Base-by-base conservation (phyloP, 2,888 invertebrate species). In the Phaonia tiefii region DNA sequence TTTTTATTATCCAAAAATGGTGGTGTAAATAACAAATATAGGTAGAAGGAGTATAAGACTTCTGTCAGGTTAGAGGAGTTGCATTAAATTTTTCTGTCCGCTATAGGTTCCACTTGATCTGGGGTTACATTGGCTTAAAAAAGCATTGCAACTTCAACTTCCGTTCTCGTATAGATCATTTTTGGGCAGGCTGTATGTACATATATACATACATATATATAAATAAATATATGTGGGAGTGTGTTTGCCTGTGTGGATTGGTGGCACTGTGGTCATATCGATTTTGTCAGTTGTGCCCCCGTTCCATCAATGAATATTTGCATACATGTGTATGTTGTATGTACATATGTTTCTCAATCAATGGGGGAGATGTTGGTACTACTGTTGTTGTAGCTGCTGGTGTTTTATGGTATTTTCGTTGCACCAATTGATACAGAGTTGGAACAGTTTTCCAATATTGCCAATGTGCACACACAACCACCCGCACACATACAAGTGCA, bases 211-310 rank as follows among this genome's bases (percentile, higher is more conserved):
- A 8, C 5, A 51, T n/a, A 51, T 20, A 22, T 20, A 44, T 44
- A 44, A 20, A 51, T 20, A 22, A 20, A 11, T 22, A 8, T 10
- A 7, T 22, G 20, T 42, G 42, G 20, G 13, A 22, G 63, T 22
- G 63, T 42, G 63, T 13, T 25, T 37, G 20, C 22, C 42, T 8
- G 63, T 13, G 22, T 63, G n/a, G 63, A 42, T 63, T 63, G 63
- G 63, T 63, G 42, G 42, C 15, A 39, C 13, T 63, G 63, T n/a
- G 63, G 63, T 63, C 63, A 63, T 17, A 63, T 63, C 63, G 63
- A 63, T 63, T 63, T 63, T 63, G 42, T 39, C 20, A 60, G 60
- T 37, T 39, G 42, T 22, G 39, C 42, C 42, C 63, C 22, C 31
- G 31, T 31, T 31, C 31, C 31, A 31, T 31, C n/a, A 13, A 42